A percentile compares a stretch with the other conserved stretches of the same genome.
Evolutionary conservation across 2,888 invertebrate genomes (phyloP).

Genomic region (Laspeyria flexula): DNA sequence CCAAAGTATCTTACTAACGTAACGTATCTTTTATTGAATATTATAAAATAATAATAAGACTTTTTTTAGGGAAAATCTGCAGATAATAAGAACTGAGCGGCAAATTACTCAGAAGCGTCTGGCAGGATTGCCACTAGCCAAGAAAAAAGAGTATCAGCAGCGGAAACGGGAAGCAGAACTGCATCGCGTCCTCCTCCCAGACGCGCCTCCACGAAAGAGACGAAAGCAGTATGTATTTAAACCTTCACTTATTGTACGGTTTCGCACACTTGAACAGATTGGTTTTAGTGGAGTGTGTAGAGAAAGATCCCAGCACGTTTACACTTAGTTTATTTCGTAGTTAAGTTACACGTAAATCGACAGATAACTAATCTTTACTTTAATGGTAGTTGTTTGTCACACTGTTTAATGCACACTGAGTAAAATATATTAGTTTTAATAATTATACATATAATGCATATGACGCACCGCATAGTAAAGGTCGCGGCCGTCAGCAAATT

Average conservation of each 20-base stretch:
- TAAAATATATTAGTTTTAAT: no score
- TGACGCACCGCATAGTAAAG: no score
- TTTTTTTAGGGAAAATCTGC: not conserved
- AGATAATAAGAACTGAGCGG: not conserved
- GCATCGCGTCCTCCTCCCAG: conserved; percentile 13
- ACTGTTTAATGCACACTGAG: no score
- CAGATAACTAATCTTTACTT: no score
- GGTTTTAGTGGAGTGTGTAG: no score
- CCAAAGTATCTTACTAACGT: not conserved
- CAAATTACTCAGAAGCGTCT: not conserved
- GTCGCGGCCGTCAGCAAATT: no score
- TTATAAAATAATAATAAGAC: not conserved
- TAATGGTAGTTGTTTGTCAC: no score
- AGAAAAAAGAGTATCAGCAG: not conserved
- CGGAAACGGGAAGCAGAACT: conserved; percentile 8
- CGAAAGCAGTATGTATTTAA: conserved; percentile 4
- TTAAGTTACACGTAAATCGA: no score
- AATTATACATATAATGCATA: no score
- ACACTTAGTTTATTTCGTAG: no score
- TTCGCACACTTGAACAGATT: no score
- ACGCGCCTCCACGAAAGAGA: conserved; percentile 19
- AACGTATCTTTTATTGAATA: not conserved
- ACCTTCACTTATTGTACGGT: not conserved
- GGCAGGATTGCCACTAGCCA: not conserved
- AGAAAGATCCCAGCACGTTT: no score